Percentiles rank a stretch among this genome's conserved stretches.
Conservation (phyloP, 92 coral and sea anemone species). For the Phenganax subtilis region DNA sequence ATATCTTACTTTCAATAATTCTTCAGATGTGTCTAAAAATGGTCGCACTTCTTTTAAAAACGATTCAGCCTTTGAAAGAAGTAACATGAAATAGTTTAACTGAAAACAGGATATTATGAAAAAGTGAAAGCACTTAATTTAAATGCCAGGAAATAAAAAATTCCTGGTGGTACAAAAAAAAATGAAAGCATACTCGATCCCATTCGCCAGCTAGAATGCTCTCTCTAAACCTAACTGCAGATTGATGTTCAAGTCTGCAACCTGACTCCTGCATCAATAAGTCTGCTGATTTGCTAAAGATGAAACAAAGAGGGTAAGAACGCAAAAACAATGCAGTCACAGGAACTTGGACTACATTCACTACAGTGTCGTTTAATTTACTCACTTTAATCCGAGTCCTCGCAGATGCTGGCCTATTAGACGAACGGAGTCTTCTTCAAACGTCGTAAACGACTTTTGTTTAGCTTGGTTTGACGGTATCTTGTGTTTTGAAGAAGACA, state of each 20-base stretch:
- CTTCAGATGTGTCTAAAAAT: constrained; percentile 82
- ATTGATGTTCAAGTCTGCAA: constrained; percentile 98
- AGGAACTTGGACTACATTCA: constrained; percentile 32
- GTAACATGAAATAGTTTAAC: background rate
- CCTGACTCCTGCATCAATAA: constrained; percentile 93
- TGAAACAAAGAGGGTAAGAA: constrained; percentile 2
- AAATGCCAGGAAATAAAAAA: constrained; percentile 4
- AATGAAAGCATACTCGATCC: constrained; percentile 75
- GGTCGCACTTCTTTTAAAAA: constrained; percentile 88
- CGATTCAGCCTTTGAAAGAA: constrained; percentile 76
- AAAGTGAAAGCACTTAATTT: background rate
- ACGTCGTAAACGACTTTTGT: constrained; percentile 43
- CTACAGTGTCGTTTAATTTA: constrained; percentile 45
- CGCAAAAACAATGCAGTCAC: constrained; percentile 13
- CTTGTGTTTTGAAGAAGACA: constrained; percentile 57
- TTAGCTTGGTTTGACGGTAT: constrained; percentile 24
- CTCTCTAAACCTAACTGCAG: constrained; percentile 94
- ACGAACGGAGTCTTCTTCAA: constrained; percentile 96
- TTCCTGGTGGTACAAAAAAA: background rate
- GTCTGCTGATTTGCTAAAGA: constrained; percentile 82
- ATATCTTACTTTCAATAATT: constrained; percentile 70
- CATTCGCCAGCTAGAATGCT: constrained; percentile 97
- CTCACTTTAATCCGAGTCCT: constrained; percentile 99
- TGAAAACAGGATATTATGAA: too few species aligned
- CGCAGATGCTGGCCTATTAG: constrained; percentile 94